Percentiles rank a stretch among this genome's conserved stretches.
These are phyloP conservation scores for Planiliza haematocheilus DNA, from an alignment of 2,113 vertebrate genomes.

Conservation along the genomic window DNA sequence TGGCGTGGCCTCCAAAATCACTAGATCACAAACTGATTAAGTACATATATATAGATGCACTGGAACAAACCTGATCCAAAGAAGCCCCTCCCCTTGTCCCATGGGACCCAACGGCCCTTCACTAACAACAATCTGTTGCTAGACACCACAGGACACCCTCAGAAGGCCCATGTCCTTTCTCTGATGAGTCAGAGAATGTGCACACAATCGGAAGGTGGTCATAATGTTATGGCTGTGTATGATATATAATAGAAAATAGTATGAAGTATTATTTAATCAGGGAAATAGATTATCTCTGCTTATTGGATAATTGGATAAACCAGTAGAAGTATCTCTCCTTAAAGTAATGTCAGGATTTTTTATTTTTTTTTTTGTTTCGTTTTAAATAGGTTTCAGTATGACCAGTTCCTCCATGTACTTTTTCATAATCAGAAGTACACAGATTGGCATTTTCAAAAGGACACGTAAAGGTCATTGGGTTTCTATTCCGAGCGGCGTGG, in stretches of 20 bases:
- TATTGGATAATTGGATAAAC: background rate
- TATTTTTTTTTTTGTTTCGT: slow-evolving; percentile 9
- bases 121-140: too few relatives aligned
- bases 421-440: slow-evolving; percentile 46
- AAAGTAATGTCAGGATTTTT: too few relatives aligned
- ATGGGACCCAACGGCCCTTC: too few relatives aligned
- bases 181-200: too few relatives aligned
- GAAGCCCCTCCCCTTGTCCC: too few relatives aligned
- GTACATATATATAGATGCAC: too few relatives aligned
- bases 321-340: background rate
- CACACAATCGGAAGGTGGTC: too few relatives aligned
- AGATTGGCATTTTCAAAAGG: slow-evolving; percentile 75
- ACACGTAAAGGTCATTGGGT: slow-evolving; percentile 71
- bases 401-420: slow-evolving; percentile 31
- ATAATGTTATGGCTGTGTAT: background rate
- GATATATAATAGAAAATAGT: background rate
- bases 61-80: too few relatives aligned
- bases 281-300: background rate
- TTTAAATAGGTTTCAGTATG: slow-evolving; percentile 40
- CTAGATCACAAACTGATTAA: too few relatives aligned
- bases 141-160: too few relatives aligned
- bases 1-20: too few relatives aligned
- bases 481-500: slow-evolving; percentile 40
- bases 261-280: background rate
- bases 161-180: too few relatives aligned